phyloP scores from a whole-genome alignment of 2,113 vertebrate species.

The Leuciscus idus region DNA sequence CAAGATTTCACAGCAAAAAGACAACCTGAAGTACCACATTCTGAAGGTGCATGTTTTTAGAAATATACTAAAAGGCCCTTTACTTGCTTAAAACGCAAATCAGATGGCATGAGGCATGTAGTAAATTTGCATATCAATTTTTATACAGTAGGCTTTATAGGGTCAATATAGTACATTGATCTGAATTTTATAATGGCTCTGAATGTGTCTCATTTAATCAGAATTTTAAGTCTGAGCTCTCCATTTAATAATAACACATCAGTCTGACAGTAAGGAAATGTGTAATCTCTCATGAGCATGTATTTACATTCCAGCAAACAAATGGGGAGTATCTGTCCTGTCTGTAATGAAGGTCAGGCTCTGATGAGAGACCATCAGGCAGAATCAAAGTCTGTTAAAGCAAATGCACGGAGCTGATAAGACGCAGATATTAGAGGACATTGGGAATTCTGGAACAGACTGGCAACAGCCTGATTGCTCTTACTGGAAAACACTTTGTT shows the following conservation, averaged over 20 bases:
- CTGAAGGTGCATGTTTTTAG: too few relatives aligned
- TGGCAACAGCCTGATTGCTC: conserved; percentile 46
- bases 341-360: conserved; percentile 53
- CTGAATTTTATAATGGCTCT: background rate
- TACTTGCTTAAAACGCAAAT: too few relatives aligned
- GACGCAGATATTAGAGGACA: conserved; percentile 16
- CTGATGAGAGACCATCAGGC: conserved; percentile 45
- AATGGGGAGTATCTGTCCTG: conserved; percentile 25
- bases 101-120: too few relatives aligned
- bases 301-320: conserved; percentile 24
- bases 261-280: conserved; percentile 1
- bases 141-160: too few relatives aligned
- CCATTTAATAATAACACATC: background rate
- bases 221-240: background rate
- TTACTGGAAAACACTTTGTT: conserved; percentile 47
- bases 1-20: too few relatives aligned
- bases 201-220: background rate
- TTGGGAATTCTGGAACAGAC: conserved; percentile 44
- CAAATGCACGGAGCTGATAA: conserved; percentile 37
- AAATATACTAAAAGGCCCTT: too few relatives aligned
- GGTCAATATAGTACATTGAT: background rate
- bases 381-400: conserved; percentile 46
- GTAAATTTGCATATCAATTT: too few relatives aligned
- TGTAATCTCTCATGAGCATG: conserved; percentile 22
- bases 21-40: too few relatives aligned